phyloP scores from a whole-genome alignment of 2,113 vertebrate species.

The Xiphophorus couchianus region DNA sequence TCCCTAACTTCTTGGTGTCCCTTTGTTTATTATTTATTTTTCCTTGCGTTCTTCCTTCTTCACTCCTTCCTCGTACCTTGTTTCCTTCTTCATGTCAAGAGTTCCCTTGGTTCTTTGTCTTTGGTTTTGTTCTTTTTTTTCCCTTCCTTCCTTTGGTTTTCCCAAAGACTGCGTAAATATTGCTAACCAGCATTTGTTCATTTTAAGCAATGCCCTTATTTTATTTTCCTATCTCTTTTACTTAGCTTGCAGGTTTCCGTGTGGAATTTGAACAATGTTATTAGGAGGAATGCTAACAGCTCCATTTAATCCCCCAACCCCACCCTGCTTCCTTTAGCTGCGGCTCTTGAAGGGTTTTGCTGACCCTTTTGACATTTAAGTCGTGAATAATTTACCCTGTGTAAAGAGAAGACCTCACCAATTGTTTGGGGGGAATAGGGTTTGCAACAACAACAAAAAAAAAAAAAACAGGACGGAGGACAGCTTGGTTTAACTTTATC shows the following conservation, averaged over 20 bases:
- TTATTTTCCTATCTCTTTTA: background rate
- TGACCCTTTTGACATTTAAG: slow-evolving; percentile 48
- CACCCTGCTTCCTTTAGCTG: slow-evolving; percentile 4
- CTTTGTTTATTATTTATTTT: no score
- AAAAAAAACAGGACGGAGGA: background rate
- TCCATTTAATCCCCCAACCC: slow-evolving; percentile 28
- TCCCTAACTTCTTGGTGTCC: no score
- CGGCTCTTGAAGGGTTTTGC: slow-evolving; percentile 44
- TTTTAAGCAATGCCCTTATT: background rate
- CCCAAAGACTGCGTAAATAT: background rate
- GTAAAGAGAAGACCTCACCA: background rate
- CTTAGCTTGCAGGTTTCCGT: slow-evolving; percentile 1
- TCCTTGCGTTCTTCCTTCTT: no score
- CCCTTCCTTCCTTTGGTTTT: no score
- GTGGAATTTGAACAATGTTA: slow-evolving; percentile 37
- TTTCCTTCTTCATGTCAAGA: no score
- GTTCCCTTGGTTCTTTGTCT: no score
- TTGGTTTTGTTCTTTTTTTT: no score
- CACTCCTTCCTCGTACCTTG: no score
- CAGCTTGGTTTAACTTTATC: background rate
- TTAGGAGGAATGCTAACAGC: slow-evolving; percentile 19
- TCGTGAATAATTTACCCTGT: slow-evolving; percentile 34
- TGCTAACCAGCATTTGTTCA: background rate
- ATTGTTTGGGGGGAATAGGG: background rate
- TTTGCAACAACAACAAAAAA: background rate